Conservation (phyloP, 2,888 invertebrate genomes). For the Alsophila aescularia region DNA sequence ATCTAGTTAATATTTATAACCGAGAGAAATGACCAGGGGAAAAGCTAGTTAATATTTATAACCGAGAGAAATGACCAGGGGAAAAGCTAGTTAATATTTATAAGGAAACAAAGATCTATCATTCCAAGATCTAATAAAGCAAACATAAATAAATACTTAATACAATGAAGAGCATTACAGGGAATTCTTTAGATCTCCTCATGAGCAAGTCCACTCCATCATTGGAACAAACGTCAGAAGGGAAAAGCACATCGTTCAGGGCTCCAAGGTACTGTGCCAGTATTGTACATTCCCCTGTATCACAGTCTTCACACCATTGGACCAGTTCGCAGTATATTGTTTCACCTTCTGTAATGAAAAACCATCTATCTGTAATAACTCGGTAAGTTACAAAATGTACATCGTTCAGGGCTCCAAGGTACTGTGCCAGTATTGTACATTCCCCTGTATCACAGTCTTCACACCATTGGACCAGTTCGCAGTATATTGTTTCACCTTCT, state of each 20-base stretch:
- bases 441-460: constrained; percentile 54
- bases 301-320: constrained; percentile 82
- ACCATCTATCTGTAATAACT: too few relatives aligned
- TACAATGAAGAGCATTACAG: constrained; percentile 69
- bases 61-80: too few relatives aligned
- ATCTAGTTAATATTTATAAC: too few relatives aligned
- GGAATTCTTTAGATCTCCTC: constrained; percentile 87
- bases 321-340: constrained; percentile 86
- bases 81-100: too few relatives aligned
- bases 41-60: too few relatives aligned
- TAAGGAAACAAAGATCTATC: too few relatives aligned
- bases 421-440: constrained; percentile 85
- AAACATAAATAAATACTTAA: too few relatives aligned
- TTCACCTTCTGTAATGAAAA: constrained; percentile 75
- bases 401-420: constrained; percentile 86
- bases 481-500: constrained; percentile 86
- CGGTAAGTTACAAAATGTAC: too few relatives aligned
- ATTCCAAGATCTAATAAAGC: too few relatives aligned
- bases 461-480: constrained; percentile 87
- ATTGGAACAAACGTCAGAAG: constrained; percentile 82
- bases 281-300: constrained; percentile 68
- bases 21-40: too few relatives aligned
- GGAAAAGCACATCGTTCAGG: constrained; percentile 87
- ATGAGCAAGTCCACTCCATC: constrained; percentile 88
- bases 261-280: constrained; percentile 87